A percentile compares a stretch with the other conserved stretches of the same genome.
Evolutionary conservation across 2,888 invertebrate species (phyloP).

Genomic region (Branchellion lobata): DNA sequence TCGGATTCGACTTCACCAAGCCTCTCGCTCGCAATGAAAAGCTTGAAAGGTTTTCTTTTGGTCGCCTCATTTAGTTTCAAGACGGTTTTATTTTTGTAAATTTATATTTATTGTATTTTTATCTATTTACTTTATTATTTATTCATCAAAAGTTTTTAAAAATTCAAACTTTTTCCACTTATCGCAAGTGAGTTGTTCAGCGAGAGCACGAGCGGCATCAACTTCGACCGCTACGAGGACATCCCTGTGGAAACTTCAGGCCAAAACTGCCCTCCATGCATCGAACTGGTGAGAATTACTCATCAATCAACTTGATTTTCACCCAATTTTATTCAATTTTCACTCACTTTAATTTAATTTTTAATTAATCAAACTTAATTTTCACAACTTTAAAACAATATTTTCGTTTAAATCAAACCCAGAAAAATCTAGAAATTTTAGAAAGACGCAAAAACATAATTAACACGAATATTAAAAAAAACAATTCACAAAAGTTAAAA

Average conservation of each 20-base stretch:
- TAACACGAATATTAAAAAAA: too few relatives aligned
- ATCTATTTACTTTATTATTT: neutral
- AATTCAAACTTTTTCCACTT: neutral
- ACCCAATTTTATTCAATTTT: conserved; percentile 45
- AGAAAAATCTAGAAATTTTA: too few relatives aligned
- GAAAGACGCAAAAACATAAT: too few relatives aligned
- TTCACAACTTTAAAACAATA: neutral
- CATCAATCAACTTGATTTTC: neutral
- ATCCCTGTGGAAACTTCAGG: conserved; percentile 99
- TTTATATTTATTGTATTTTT: too few relatives aligned
- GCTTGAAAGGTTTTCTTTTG: conserved; percentile 68
- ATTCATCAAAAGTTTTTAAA: neutral
- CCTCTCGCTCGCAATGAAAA: conserved; percentile 83
- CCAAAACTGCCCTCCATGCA: conserved; percentile 84
- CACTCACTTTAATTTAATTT: neutral
- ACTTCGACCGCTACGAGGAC: conserved; percentile 99
- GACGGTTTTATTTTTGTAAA: neutral
- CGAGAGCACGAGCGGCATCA: conserved; percentile 86
- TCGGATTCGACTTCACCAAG: conserved; percentile 75
- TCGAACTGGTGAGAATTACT: conserved; percentile 75
- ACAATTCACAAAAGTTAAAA: too few relatives aligned
- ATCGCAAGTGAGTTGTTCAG: conserved; percentile 62
- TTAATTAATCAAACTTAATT: neutral
- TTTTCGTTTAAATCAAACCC: neutral
- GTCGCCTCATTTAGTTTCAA: neutral